Conservation (phyloP, 2,113 vertebrate species). For the Ia io region DNA sequence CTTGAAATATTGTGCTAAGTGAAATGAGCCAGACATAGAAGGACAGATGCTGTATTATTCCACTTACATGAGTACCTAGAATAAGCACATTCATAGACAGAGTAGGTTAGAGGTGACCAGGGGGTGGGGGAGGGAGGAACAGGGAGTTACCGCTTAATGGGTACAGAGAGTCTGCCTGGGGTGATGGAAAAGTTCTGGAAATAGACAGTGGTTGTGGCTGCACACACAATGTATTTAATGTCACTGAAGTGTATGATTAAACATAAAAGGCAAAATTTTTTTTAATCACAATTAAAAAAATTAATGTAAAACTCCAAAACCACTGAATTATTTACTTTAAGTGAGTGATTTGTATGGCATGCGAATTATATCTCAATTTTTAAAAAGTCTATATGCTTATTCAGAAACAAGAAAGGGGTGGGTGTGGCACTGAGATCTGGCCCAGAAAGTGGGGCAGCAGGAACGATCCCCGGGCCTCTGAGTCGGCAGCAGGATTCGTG, state of each 20-base stretch:
- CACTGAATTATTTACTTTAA: neutral
- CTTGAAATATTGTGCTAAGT: neutral
- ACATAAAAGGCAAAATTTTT: neutral
- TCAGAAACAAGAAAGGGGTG: neutral
- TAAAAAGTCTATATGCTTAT: neutral
- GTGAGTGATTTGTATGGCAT: neutral
- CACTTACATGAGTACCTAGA: neutral
- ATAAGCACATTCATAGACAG: neutral
- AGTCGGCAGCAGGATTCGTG: neutral
- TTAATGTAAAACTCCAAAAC: neutral
- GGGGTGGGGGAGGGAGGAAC: neutral
- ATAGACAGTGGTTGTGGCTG: neutral
- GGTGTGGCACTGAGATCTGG: neutral
- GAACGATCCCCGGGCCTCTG: neutral
- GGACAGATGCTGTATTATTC: neutral
- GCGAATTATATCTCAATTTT: neutral
- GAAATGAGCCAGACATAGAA: neutral
- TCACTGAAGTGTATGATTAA: neutral
- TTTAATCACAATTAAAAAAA: slow-evolving; percentile 1
- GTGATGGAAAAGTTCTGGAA: neutral
- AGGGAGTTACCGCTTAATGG: neutral
- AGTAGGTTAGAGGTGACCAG: neutral
- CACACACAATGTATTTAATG: neutral
- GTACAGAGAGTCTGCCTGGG: neutral
- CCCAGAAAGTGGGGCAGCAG: neutral